Conservation (phyloP, 1,140 invertebrate genomes). For the Magallana gigas region DNA sequence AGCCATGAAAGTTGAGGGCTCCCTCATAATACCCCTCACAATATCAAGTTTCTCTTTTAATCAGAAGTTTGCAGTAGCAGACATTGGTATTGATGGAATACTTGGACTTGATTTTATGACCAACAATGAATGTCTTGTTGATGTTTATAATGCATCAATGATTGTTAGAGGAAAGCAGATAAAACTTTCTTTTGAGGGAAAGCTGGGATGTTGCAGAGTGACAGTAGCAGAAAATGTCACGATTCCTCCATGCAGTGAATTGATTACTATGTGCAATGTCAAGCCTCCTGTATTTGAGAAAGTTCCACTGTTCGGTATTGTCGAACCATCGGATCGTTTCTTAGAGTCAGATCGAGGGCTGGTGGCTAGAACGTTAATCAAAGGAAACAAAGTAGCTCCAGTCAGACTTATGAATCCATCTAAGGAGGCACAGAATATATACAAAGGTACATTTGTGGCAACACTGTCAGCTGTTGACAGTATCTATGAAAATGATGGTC, state of each 20-base stretch:
- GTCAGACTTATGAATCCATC: slow-evolving; percentile 43
- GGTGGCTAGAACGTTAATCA: slow-evolving; percentile 42
- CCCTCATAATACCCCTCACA: neutral
- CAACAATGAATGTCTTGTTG: neutral
- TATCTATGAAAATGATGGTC: neutral
- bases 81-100: neutral
- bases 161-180: neutral
- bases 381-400: slow-evolving; percentile 41
- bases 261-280: neutral
- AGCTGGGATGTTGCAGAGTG: slow-evolving; percentile 9
- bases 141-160: neutral
- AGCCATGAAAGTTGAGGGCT: neutral
- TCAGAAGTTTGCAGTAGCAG: neutral
- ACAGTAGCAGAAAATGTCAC: neutral
- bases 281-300: neutral
- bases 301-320: neutral
- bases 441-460: slow-evolving; percentile 41
- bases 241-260: slow-evolving; percentile 3
- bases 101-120: slow-evolving; percentile 13
- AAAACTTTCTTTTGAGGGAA: neutral
- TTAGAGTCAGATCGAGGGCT: slow-evolving; percentile 37
- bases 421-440: slow-evolving; percentile 26
- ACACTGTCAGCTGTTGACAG: slow-evolving; percentile 5
- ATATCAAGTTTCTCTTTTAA: neutral
- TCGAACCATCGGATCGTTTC: slow-evolving; percentile 37